These are phyloP conservation scores for Nomada ferruginata DNA, from an alignment of 2,888 invertebrate genomes.

Conservation along the genomic window DNA sequence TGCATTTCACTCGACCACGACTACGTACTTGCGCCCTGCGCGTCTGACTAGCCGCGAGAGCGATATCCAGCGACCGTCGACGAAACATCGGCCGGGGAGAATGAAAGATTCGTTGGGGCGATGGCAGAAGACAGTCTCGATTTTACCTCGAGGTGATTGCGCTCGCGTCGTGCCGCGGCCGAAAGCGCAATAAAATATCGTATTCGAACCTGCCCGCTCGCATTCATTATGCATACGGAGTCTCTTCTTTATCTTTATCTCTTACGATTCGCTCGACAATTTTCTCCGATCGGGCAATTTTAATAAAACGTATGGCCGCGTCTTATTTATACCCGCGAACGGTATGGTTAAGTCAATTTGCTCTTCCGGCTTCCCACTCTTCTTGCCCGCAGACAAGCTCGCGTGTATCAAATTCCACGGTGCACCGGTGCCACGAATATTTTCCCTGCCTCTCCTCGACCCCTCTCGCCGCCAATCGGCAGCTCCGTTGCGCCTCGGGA, in stretches of 20 bases:
- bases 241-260: slow-evolving; percentile 29
- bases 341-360: slow-evolving; percentile 51
- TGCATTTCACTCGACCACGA: no score
- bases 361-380: slow-evolving; percentile 47
- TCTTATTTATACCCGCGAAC: slow-evolving; percentile 40
- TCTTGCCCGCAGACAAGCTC: slow-evolving; percentile 25
- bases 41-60: no score
- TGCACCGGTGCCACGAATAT: slow-evolving; percentile 33
- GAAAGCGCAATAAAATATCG: slow-evolving; percentile 28
- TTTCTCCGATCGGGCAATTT: slow-evolving; percentile 46
- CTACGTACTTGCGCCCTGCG: neutral
- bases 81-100: no score
- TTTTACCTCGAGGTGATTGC: neutral
- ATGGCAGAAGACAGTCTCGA: neutral
- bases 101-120: no score
- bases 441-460: no score
- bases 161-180: slow-evolving; percentile 12
- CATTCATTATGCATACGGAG: slow-evolving; percentile 47
- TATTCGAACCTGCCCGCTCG: slow-evolving; percentile 18
- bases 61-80: neutral
- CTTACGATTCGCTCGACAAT: slow-evolving; percentile 33
- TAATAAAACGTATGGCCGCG: slow-evolving; percentile 33
- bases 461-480: neutral
- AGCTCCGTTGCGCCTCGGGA: slow-evolving; percentile 18
- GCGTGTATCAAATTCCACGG: slow-evolving; percentile 32